phyloP scores from a whole-genome alignment of 2,113 vertebrate genomes.

The Athene noctua region DNA sequence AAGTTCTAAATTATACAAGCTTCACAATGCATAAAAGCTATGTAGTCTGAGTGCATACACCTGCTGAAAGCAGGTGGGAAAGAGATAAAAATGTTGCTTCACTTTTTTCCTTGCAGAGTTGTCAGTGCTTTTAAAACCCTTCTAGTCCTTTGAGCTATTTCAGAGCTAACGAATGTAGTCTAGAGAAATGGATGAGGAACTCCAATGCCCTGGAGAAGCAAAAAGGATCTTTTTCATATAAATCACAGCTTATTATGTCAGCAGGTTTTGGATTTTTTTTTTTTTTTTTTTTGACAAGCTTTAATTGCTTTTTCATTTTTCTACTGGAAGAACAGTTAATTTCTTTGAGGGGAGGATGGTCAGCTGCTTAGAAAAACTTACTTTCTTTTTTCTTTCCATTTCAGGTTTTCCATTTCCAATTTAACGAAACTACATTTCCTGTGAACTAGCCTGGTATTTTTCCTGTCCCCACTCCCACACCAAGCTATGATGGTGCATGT shows the following conservation, averaged over 20 bases:
- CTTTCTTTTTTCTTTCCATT: not conserved
- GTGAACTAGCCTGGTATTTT: not conserved
- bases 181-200: not conserved
- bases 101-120: not conserved
- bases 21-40: conserved; percentile 23
- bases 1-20: conserved; percentile 30
- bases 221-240: conserved; percentile 41
- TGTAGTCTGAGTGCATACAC: not conserved
- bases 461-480: not conserved
- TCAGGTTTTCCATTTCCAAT: not conserved
- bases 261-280: not conserved
- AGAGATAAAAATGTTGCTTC: conserved; percentile 47
- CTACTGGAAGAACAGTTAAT: not conserved
- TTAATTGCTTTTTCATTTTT: conserved; percentile 30
- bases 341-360: not conserved
- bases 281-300: not conserved
- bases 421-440: not conserved
- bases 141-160: conserved; percentile 23
- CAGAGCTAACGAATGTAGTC: conserved; percentile 22
- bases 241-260: conserved; percentile 52
- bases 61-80: conserved; percentile 42
- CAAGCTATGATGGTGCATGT: not conserved
- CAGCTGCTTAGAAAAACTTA: not conserved
- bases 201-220: conserved; percentile 13
- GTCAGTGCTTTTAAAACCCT: conserved; percentile 35